Evolutionary conservation across 2,888 invertebrate species (phyloP).

Genomic region (Lasioglossum leucozonium): DNA sequence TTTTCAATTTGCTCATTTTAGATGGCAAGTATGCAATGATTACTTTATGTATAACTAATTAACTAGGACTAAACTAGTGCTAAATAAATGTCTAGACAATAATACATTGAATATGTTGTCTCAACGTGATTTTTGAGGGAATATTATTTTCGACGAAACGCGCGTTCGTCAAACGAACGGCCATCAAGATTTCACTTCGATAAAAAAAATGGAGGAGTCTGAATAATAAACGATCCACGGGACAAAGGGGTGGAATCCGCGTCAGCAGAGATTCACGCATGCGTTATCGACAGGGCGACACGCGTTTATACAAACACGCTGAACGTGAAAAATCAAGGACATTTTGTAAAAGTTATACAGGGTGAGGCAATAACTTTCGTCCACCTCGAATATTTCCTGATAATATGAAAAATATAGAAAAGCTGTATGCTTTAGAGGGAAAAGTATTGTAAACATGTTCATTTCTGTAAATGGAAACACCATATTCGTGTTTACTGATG

Average conservation of each 20-base stretch:
- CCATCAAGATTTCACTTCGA: conserved; percentile 44
- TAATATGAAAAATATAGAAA: no score
- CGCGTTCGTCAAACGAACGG: neutral
- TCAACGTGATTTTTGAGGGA: neutral
- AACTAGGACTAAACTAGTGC: no score
- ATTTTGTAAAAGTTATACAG: neutral
- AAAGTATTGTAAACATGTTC: no score
- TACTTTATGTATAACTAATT: no score
- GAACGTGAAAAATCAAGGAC: neutral
- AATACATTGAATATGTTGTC: neutral
- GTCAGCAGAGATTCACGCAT: conserved; percentile 30
- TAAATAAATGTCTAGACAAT: neutral
- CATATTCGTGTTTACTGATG: no score
- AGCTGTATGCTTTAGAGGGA: no score
- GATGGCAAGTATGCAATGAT: no score
- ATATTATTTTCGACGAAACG: conserved; percentile 18
- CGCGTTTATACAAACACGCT: conserved; percentile 2
- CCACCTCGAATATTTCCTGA: no score
- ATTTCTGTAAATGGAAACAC: no score
- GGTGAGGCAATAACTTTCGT: no score
- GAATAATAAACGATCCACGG: conserved; percentile 64
- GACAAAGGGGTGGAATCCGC: conserved; percentile 48
- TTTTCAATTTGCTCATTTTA: no score
- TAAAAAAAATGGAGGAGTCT: conserved; percentile 51
- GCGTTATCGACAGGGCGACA: conserved; percentile 16